Conservation (phyloP, 92 coral and sea anemone genomes). For the Heliopora coerulea region DNA sequence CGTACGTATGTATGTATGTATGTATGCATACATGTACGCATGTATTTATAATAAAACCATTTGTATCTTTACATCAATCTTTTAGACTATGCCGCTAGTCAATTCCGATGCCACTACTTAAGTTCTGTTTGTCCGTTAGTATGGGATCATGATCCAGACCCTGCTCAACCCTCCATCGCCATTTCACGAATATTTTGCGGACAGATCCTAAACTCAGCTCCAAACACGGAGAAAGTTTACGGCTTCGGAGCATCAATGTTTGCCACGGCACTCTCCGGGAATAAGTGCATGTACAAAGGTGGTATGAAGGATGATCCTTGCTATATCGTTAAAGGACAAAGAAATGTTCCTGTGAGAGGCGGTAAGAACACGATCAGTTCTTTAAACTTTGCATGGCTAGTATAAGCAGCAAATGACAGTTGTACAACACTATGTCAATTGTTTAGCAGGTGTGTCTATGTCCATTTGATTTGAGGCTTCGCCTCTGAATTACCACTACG, state of each 20-base stretch:
- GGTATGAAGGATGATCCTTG: constrained; percentile 34
- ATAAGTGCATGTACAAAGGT: constrained; percentile 30
- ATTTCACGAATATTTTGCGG: constrained; percentile 43
- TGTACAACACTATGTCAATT: no score
- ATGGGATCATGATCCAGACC: constrained; percentile 21
- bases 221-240: background rate
- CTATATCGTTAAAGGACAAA: constrained; percentile 32
- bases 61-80: background rate
- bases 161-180: constrained; percentile 23
- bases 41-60: no score
- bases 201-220: background rate
- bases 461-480: no score
- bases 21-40: no score
- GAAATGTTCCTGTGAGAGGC: constrained; percentile 25
- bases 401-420: no score
- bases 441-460: no score
- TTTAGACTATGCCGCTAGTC: constrained; percentile 41
- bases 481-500: no score
- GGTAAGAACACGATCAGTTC: background rate
- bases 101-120: constrained; percentile 23
- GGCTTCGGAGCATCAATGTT: constrained; percentile 37
- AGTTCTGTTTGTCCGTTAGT: constrained; percentile 39
- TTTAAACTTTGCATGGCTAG: no score
- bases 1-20: no score
- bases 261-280: background rate